A percentile compares a stretch with the other conserved stretches of the same genome.
Conservation (phyloP, 2,888 invertebrate species). For the Caenorhabditis sulstoni region DNA sequence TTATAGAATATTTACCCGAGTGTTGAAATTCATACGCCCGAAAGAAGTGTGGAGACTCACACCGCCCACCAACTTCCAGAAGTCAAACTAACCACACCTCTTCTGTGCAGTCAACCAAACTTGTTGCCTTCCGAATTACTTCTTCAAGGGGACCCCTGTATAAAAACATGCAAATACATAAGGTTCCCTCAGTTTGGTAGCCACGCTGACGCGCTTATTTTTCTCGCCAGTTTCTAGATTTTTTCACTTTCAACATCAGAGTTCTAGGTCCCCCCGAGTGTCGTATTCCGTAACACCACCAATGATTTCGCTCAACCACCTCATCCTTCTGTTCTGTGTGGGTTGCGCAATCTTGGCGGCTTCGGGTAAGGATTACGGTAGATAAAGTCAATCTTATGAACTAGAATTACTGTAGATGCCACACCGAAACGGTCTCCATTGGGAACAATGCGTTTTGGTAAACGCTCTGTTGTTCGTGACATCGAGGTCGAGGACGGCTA, state of each 20-base stretch:
- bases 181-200: no score
- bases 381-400: no score
- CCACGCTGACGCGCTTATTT: background rate
- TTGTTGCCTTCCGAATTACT: background rate
- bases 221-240: background rate
- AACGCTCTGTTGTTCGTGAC: slow-evolving; percentile 53
- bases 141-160: slow-evolving; percentile 13
- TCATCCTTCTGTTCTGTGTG: slow-evolving; percentile 38
- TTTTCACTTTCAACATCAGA: background rate
- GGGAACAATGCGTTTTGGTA: slow-evolving; percentile 72
- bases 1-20: slow-evolving; percentile 21
- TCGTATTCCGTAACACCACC: slow-evolving; percentile 42
- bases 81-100: slow-evolving; percentile 4
- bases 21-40: slow-evolving; percentile 16
- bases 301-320: slow-evolving; percentile 55
- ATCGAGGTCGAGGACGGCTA: slow-evolving; percentile 44
- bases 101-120: slow-evolving; percentile 51
- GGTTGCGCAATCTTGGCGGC: slow-evolving; percentile 49
- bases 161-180: slow-evolving; percentile 47
- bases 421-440: slow-evolving; percentile 68
- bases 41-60: slow-evolving; percentile 4
- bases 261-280: slow-evolving; percentile 47
- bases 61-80: slow-evolving; percentile 21
- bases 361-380: slow-evolving; percentile 27
- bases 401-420: slow-evolving; percentile 22